Conservation (phyloP, 2,797 vertebrate genomes). For the Platyrinchus mystaceus region DNA sequence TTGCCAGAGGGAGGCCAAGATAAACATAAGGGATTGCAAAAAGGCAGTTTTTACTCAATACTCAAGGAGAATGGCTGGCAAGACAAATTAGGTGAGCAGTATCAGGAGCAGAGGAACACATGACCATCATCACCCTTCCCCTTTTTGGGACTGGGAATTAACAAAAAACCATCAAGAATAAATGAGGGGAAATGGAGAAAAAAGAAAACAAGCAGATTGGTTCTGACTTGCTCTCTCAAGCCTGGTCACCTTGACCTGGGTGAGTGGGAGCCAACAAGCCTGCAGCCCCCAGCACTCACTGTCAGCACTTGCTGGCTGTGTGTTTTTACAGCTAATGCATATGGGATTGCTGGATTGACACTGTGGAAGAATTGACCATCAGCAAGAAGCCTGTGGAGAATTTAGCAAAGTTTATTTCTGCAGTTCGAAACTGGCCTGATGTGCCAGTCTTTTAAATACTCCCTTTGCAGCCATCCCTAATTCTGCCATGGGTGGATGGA, state of each 20-base stretch:
- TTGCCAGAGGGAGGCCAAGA: neutral
- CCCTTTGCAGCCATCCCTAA: neutral
- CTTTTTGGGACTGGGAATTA: neutral
- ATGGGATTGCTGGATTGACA: neutral
- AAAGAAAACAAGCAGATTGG: neutral
- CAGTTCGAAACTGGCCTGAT: neutral
- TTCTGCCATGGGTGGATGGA: neutral
- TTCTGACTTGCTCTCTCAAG: neutral
- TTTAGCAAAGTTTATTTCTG: neutral
- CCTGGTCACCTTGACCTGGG: neutral
- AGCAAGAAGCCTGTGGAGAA: neutral
- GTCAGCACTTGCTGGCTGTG: neutral
- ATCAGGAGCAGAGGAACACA: neutral
- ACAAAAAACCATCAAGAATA: neutral
- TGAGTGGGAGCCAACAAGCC: neutral
- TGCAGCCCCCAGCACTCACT: neutral
- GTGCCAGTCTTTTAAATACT: neutral
- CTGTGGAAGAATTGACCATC: neutral
- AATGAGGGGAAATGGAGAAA: neutral
- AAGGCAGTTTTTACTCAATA: neutral
- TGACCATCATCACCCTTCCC: fast-evolving
- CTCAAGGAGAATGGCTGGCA: neutral
- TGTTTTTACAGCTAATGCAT: neutral
- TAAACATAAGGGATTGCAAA: neutral
- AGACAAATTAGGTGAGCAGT: fast-evolving